Conservation (phyloP, 1,140 invertebrate species). For the Luehdorfia chinensis region DNA sequence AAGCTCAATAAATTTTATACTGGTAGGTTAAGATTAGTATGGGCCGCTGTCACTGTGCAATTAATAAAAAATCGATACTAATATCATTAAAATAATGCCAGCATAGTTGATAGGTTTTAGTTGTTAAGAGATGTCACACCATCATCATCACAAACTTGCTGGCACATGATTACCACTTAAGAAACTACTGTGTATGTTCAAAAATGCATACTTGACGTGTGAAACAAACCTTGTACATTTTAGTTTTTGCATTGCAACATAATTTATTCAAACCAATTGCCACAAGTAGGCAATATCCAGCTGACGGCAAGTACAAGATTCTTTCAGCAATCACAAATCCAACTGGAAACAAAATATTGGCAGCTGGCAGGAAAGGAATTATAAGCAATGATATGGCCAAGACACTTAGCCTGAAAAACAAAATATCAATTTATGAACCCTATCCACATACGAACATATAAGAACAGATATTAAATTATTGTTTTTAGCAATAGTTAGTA, state of each 20-base stretch:
- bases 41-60: no score
- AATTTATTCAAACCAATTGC: constrained; percentile 79
- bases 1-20: no score
- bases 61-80: no score
- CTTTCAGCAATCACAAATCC: constrained; percentile 95
- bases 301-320: constrained; percentile 91
- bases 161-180: no score
- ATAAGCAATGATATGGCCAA: constrained; percentile 84
- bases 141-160: no score
- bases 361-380: constrained; percentile 94
- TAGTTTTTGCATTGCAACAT: constrained; percentile 15
- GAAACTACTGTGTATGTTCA: no score
- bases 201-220: no score
- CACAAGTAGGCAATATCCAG: constrained; percentile 89
- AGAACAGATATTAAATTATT: constrained; percentile 14
- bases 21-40: no score
- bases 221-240: constrained; percentile 16
- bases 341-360: constrained; percentile 93
- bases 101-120: no score
- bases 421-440: constrained; percentile 15
- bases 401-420: constrained; percentile 76
- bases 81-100: no score
- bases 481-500: no score
- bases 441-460: not conserved
- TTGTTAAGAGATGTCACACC: no score